phyloP scores from a whole-genome alignment of 2,113 vertebrate genomes.

The Rhynchopsitta pachyrhyncha region DNA sequence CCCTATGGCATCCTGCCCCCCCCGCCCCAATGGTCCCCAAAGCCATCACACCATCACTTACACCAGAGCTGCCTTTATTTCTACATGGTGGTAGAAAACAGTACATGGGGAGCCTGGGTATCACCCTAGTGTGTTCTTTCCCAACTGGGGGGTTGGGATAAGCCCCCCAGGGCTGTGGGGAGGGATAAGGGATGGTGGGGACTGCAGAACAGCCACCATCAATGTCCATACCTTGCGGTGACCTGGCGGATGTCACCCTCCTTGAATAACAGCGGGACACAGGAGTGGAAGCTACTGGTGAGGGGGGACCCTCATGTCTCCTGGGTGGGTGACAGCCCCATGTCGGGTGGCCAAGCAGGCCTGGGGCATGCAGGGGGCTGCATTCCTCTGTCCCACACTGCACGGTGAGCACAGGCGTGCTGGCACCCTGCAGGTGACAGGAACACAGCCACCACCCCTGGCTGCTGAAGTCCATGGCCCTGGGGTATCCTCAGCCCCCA shows the following conservation, averaged over 20 bases:
- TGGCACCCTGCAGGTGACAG: background rate
- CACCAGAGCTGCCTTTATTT: background rate
- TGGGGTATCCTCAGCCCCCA: background rate
- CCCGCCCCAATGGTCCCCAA: too few relatives aligned
- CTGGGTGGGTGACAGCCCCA: background rate
- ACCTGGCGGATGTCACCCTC: background rate
- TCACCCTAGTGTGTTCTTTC: too few relatives aligned
- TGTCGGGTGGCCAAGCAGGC: background rate
- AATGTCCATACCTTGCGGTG: background rate
- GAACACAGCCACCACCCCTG: background rate
- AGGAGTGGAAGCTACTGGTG: background rate
- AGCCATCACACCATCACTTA: background rate
- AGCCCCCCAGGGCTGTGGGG: background rate
- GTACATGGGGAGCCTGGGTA: background rate
- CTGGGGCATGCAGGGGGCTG: fast-evolving
- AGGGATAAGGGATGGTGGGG: background rate
- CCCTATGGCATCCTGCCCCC: too few relatives aligned
- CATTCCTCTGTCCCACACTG: fast-evolving
- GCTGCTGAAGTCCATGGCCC: background rate
- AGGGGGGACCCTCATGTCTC: fast-evolving
- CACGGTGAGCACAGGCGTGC: background rate
- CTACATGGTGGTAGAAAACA: background rate
- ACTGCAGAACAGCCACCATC: fast-evolving
- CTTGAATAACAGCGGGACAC: background rate
- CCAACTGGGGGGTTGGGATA: background rate